These are phyloP conservation scores for Nothocercus nigrocapillus DNA, from an alignment of 2,113 vertebrate genomes.

Conservation along the genomic window DNA sequence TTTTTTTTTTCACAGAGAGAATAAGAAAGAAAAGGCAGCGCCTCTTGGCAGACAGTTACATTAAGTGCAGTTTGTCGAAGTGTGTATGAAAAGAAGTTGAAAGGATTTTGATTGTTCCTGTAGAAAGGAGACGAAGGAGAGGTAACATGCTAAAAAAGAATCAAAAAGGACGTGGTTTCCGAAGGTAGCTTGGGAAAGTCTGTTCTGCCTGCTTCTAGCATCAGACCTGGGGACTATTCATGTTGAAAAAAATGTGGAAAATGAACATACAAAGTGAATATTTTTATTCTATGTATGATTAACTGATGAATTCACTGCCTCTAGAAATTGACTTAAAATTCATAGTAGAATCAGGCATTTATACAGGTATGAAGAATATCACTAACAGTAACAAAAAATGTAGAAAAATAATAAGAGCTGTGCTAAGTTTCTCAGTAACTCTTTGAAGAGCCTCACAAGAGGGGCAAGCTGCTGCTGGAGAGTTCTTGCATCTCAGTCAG, in stretches of 20 bases:
- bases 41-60: not conserved
- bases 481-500: not conserved
- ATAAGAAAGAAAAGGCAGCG: slow-evolving; percentile 1
- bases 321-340: not conserved
- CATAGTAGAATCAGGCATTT: not conserved
- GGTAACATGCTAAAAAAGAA: not conserved
- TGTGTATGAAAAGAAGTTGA: slow-evolving; percentile 29
- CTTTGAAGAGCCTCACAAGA: not conserved
- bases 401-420: not conserved
- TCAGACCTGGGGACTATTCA: not conserved
- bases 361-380: not conserved
- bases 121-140: not conserved
- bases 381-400: not conserved
- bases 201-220: not conserved
- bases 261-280: not conserved
- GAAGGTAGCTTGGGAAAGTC: not conserved
- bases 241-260: not conserved
- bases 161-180: not conserved
- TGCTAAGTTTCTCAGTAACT: not conserved
- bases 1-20: not conserved
- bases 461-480: not conserved
- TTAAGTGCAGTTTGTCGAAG: not conserved
- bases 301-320: not conserved
- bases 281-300: not conserved
- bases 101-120: slow-evolving; percentile 23